These are phyloP conservation scores for Colletes collaris DNA, from an alignment of 2,888 invertebrate genomes.

Conservation along the genomic window DNA sequence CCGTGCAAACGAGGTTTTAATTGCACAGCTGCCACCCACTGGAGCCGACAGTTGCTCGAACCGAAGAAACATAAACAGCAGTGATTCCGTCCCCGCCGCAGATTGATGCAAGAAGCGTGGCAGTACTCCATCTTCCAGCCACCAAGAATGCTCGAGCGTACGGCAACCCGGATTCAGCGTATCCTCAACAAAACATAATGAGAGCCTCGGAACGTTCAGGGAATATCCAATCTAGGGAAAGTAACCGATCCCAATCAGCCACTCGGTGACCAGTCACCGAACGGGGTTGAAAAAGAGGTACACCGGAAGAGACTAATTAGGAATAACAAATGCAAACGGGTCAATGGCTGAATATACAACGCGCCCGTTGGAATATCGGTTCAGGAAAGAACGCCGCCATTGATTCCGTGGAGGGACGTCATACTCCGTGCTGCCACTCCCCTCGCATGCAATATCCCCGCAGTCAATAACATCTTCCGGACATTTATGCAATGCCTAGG, in stretches of 20 bases:
- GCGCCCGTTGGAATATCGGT: constrained; percentile 10
- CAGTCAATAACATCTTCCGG: constrained; percentile 59
- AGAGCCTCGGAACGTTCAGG: neutral
- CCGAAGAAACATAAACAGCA: too few relatives aligned
- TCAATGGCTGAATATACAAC: neutral
- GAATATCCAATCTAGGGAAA: too few relatives aligned
- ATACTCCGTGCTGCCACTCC: constrained; percentile 5
- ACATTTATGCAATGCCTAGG: constrained; percentile 55
- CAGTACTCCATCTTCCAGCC: too few relatives aligned
- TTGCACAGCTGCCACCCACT: too few relatives aligned
- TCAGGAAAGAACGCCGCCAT: constrained; percentile 24
- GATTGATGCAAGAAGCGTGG: too few relatives aligned
- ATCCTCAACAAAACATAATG: too few relatives aligned
- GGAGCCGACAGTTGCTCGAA: too few relatives aligned
- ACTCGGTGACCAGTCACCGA: neutral
- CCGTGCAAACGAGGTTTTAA: too few relatives aligned
- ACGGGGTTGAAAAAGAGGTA: neutral
- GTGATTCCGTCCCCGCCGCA: too few relatives aligned
- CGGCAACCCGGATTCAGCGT: too few relatives aligned
- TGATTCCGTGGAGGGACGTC: constrained; percentile 18
- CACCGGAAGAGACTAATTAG: neutral
- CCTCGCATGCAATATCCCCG: constrained; percentile 43
- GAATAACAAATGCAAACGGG: constrained; percentile 2
- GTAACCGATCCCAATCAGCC: neutral
- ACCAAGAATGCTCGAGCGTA: too few relatives aligned